Percentiles rank a stretch among this genome's conserved stretches.
Conservation (phyloP, 1,140 invertebrate genomes). For the Chymomyza costata region DNA sequence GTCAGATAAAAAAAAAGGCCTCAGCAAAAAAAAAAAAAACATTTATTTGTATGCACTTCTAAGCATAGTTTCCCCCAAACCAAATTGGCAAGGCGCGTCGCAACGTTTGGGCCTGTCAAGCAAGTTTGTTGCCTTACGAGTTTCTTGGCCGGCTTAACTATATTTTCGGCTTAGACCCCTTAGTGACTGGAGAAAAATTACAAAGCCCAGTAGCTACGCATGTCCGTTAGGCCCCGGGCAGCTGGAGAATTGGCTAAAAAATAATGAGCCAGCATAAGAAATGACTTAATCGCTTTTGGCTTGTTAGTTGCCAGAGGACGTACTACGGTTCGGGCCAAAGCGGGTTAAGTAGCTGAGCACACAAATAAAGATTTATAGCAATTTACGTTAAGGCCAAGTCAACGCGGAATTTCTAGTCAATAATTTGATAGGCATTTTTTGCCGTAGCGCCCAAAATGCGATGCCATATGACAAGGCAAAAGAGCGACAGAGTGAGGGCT, state of each 20-base stretch:
- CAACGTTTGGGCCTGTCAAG: conserved; percentile 33
- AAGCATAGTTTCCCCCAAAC: conserved; percentile 42
- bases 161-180: conserved; percentile 59
- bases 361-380: conserved; percentile 70
- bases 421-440: conserved; percentile 35
- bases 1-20: conserved; percentile 68
- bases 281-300: conserved; percentile 71
- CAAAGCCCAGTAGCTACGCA: conserved; percentile 48
- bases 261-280: conserved; percentile 68
- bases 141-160: conserved; percentile 38
- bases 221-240: neutral
- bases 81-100: conserved; percentile 23
- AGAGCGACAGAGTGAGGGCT: neutral
- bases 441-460: conserved; percentile 41
- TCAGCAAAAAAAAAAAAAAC: conserved; percentile 26
- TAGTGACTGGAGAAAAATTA: conserved; percentile 37
- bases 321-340: conserved; percentile 18
- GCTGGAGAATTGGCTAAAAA: conserved; percentile 18
- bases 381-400: conserved; percentile 60
- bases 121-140: conserved; percentile 38
- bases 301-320: conserved; percentile 49
- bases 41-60: conserved; percentile 32
- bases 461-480: conserved; percentile 2
- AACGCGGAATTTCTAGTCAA: conserved; percentile 56
- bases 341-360: conserved; percentile 55